phyloP scores from a whole-genome alignment of 35 echinoderm and acorn worm genomes.

The Heliocidaris erythrogramma region DNA sequence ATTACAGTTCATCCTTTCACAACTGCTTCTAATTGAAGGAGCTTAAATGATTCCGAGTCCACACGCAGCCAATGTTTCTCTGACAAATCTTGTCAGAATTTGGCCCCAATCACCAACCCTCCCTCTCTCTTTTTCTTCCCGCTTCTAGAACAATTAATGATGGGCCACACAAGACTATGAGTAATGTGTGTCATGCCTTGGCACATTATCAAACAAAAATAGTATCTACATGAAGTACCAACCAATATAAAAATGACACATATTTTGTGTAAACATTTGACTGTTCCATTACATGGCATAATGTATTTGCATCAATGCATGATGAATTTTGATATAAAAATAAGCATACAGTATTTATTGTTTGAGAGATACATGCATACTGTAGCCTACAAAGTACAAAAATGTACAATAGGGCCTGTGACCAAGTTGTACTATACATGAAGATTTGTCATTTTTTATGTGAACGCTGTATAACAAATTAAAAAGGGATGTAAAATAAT shows the following conservation, averaged over 20 bases:
- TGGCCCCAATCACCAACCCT: neutral
- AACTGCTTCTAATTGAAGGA: neutral
- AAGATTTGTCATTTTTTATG: too few relatives aligned
- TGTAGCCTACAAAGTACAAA: too few relatives aligned
- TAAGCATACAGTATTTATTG: too few relatives aligned
- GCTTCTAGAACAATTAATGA: neutral
- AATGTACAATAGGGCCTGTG: too few relatives aligned
- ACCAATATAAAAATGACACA: neutral
- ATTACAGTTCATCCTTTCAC: neutral
- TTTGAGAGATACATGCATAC: too few relatives aligned
- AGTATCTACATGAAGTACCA: neutral
- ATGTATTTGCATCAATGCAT: neutral
- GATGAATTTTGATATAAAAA: neutral
- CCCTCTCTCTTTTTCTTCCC: neutral
- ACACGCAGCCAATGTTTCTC: neutral
- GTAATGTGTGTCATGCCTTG: slow-evolving; percentile 11
- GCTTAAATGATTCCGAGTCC: neutral
- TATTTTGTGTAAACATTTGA: neutral
- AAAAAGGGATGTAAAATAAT: too few relatives aligned
- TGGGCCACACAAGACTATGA: neutral
- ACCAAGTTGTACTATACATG: too few relatives aligned
- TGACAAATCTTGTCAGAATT: neutral
- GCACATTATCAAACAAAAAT: neutral
- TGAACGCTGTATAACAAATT: too few relatives aligned
- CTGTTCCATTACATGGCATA: neutral